A percentile compares a stretch with the other conserved stretches of the same genome.
Conservation (phyloP, 37 sponge, comb jelly and placozoan species). For the Geodia barretti region DNA sequence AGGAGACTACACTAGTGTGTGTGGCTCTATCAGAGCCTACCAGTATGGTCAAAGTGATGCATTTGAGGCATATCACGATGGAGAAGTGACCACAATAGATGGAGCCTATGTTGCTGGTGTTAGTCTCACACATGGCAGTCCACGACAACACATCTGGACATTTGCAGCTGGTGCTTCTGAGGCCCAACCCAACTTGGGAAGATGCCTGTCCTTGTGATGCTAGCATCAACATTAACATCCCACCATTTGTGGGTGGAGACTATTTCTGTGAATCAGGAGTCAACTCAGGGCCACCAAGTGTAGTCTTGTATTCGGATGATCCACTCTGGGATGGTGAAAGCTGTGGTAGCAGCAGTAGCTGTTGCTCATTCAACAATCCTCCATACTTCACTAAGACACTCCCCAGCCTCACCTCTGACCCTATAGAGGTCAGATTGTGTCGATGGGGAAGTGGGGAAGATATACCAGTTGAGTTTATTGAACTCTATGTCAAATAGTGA, state of each 20-base stretch:
- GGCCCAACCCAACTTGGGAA: neutral
- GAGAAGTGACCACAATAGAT: neutral
- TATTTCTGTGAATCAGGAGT: neutral
- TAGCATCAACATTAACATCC: neutral
- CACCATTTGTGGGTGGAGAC: neutral
- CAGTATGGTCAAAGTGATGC: neutral
- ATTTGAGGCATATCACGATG: neutral
- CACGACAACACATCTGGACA: neutral
- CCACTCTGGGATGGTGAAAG: neutral
- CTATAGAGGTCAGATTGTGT: neutral
- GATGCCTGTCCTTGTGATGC: neutral
- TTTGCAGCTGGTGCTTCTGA: neutral
- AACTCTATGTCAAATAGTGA: neutral
- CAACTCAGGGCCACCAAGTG: neutral
- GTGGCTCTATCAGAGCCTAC: neutral
- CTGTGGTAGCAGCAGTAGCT: neutral
- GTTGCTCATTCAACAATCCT: neutral
- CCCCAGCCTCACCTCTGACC: neutral
- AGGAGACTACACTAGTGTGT: neutral
- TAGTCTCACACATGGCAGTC: neutral
- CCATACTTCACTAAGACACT: neutral
- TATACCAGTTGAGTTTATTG: neutral
- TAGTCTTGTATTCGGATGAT: neutral
- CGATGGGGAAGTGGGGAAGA: neutral
- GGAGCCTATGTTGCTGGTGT: neutral